phyloP scores from a whole-genome alignment of 2,888 invertebrate species.

The Hirtodrosophila confusa region DNA sequence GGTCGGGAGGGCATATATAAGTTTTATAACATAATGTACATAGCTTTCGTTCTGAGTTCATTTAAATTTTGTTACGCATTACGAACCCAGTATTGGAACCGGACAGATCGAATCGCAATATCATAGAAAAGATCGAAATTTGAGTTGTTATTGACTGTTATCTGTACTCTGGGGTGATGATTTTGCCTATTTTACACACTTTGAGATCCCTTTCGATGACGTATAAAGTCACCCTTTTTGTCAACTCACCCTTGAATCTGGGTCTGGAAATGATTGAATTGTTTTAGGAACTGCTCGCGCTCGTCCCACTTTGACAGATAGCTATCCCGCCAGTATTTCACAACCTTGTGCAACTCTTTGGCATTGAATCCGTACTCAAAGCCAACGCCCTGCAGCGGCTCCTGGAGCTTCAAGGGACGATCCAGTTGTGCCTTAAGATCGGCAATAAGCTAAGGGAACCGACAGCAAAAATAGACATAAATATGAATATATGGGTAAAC shows the following conservation, averaged over 20 bases:
- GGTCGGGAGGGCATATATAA: too few relatives aligned
- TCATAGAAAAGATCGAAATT: too few relatives aligned
- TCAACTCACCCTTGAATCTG: constrained; percentile 87
- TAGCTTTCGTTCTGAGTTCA: too few relatives aligned
- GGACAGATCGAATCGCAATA: too few relatives aligned
- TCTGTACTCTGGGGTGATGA: too few relatives aligned
- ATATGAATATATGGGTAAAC: constrained; percentile 8
- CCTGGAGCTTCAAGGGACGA: constrained; percentile 85
- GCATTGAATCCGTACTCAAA: constrained; percentile 94
- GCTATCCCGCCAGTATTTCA: constrained; percentile 91
- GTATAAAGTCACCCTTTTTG: too few relatives aligned
- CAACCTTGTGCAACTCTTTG: constrained; percentile 87
- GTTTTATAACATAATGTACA: too few relatives aligned
- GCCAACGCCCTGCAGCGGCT: constrained; percentile 88
- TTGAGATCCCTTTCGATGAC: too few relatives aligned
- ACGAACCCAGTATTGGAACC: too few relatives aligned
- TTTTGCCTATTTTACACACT: too few relatives aligned
- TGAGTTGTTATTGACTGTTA: too few relatives aligned
- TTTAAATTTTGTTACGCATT: too few relatives aligned
- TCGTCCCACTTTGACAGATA: constrained; percentile 89
- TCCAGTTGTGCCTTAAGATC: constrained; percentile 87
- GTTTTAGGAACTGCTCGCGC: constrained; percentile 89
- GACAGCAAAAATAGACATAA: not conserved
- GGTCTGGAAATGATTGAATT: constrained; percentile 90
- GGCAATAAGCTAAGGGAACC: constrained; percentile 84